These are phyloP conservation scores for Microtus obscurus DNA, from an alignment of 2,797 vertebrate genomes.

Conservation along the genomic window DNA sequence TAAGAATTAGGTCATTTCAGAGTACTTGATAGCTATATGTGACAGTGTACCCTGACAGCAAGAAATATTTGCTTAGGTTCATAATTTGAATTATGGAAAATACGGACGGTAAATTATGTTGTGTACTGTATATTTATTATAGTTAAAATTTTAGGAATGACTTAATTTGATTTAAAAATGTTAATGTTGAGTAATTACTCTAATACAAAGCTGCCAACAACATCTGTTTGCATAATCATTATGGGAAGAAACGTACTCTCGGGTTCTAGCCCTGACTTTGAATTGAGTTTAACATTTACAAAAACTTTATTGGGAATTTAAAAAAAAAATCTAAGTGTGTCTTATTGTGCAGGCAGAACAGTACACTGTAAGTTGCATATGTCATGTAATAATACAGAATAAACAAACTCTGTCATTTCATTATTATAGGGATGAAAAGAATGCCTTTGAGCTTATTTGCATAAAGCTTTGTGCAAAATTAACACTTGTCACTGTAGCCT, in stretches of 20 bases:
- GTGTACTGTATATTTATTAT: constrained; percentile 87
- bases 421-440: constrained; percentile 93
- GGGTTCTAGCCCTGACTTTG: constrained; percentile 83
- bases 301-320: constrained; percentile 87
- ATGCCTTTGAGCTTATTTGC: constrained; percentile 94
- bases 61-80: constrained; percentile 90
- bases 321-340: constrained; percentile 84
- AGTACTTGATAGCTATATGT: constrained; percentile 88
- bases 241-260: constrained; percentile 82
- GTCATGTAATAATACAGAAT: constrained; percentile 93
- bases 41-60: constrained; percentile 87
- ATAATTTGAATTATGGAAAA: constrained; percentile 88
- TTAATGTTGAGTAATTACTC: constrained; percentile 89
- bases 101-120: constrained; percentile 87
- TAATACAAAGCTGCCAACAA: constrained; percentile 87
- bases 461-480: constrained; percentile 93
- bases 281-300: constrained; percentile 84
- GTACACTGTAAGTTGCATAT: constrained; percentile 90
- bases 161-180: constrained; percentile 89
- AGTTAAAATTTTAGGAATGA: constrained; percentile 88
- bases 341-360: constrained; percentile 88
- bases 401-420: constrained; percentile 93
- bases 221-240: constrained; percentile 86
- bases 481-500: constrained; percentile 91
- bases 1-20: constrained; percentile 91